Conservation (phyloP, 2,888 invertebrate species). For the Hyposoter didymator region DNA sequence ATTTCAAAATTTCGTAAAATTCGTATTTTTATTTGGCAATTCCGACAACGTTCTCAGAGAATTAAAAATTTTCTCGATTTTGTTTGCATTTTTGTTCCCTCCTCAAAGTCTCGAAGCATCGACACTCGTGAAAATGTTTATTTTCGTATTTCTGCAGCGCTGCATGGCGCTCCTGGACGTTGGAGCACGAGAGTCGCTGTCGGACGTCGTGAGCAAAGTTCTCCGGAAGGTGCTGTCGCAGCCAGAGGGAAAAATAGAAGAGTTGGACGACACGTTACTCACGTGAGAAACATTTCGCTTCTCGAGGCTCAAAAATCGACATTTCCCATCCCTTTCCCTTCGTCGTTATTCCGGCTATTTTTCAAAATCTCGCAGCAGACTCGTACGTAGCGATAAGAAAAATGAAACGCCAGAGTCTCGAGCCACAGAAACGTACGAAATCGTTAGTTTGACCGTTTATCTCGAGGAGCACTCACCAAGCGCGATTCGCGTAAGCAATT, state of each 20-base stretch:
- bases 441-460: conserved; percentile 72
- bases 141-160: conserved; percentile 85
- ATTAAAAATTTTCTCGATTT: too few relatives aligned
- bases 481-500: conserved; percentile 67
- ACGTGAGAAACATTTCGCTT: conserved; percentile 87
- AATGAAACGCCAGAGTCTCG: not conserved
- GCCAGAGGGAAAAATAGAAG: conserved; percentile 94
- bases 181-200: conserved; percentile 95
- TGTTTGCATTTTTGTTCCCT: not conserved
- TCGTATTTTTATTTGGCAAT: too few relatives aligned
- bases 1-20: too few relatives aligned
- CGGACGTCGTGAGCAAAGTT: conserved; percentile 95
- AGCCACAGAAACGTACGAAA: conserved; percentile 64
- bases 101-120: too few relatives aligned
- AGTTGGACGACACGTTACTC: conserved; percentile 96
- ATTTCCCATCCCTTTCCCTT: conserved; percentile 63
- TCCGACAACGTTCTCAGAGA: too few relatives aligned
- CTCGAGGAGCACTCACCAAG: conserved; percentile 73
- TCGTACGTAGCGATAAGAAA: not conserved
- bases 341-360: conserved; percentile 25
- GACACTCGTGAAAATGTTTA: not conserved
- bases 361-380: conserved; percentile 32
- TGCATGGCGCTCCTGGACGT: conserved; percentile 92
- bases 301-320: conserved; percentile 70
- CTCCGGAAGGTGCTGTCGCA: conserved; percentile 91